These are phyloP conservation scores for Cyrtonyx montezumae DNA, from an alignment of 2,113 vertebrate genomes.

Conservation along the genomic window DNA sequence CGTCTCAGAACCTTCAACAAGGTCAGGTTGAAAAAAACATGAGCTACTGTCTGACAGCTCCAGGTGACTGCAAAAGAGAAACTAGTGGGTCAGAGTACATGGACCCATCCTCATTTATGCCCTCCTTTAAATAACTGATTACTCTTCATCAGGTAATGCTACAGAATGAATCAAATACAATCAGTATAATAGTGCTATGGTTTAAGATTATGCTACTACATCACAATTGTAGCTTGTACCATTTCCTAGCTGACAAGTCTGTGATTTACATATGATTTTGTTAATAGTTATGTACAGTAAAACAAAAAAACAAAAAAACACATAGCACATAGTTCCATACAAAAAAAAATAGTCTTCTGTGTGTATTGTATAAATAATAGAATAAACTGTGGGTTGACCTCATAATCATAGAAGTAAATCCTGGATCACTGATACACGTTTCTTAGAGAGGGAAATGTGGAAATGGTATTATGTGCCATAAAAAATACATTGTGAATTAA, in stretches of 20 bases:
- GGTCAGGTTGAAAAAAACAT: conserved; percentile 68
- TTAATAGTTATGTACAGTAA: conserved; percentile 20
- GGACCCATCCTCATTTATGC: conserved; percentile 81
- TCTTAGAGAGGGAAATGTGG: not conserved
- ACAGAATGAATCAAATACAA: conserved; percentile 7
- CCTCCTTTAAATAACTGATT: conserved; percentile 65
- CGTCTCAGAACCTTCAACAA: conserved; percentile 3
- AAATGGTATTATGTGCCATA: not conserved
- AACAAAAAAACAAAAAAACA: conserved; percentile 58
- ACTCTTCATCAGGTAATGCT: conserved; percentile 56
- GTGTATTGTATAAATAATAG: conserved; percentile 8
- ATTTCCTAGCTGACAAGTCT: not conserved
- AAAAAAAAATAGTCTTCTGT: not conserved
- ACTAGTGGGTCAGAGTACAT: conserved; percentile 83
- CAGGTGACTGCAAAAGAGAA: conserved; percentile 52
- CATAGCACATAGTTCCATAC: not conserved
- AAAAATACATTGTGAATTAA: conserved; percentile 35
- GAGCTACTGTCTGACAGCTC: not conserved
- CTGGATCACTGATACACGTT: not conserved
- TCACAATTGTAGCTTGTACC: not conserved
- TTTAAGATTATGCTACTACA: not conserved
- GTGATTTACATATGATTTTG: conserved; percentile 46
- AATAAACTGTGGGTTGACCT: not conserved
- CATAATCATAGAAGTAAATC: not conserved
- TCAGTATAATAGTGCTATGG: not conserved